Evolutionary conservation across 1,140 invertebrate species (phyloP).

Genomic region (Cydia amplana): DNA sequence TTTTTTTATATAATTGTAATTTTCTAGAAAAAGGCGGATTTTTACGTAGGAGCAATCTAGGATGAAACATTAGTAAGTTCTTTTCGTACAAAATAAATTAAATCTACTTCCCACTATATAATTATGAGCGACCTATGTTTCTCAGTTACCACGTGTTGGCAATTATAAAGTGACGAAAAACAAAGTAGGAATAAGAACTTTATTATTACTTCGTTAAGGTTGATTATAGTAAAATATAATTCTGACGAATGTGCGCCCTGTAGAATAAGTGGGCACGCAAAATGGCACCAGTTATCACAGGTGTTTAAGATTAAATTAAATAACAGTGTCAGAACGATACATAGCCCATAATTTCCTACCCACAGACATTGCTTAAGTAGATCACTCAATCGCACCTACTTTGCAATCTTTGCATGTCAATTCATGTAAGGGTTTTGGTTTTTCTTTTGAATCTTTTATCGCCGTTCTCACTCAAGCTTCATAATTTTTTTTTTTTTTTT

Average conservation of each 20-base stretch:
- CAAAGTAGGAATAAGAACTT: neutral
- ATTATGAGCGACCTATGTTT: too few relatives aligned
- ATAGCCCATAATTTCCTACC: neutral
- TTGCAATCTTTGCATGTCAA: too few relatives aligned
- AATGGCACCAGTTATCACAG: neutral
- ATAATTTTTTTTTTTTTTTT: too few relatives aligned
- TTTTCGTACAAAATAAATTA: too few relatives aligned
- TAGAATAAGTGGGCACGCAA: neutral
- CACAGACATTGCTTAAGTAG: neutral
- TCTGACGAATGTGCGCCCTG: neutral
- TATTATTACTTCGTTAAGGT: neutral
- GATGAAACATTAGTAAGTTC: too few relatives aligned
- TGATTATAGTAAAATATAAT: neutral
- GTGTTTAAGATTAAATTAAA: neutral
- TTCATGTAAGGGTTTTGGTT: too few relatives aligned
- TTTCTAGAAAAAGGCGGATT: too few relatives aligned
- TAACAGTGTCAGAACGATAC: neutral
- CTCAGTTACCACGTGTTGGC: neutral
- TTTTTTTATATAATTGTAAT: too few relatives aligned
- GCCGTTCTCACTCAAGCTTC: too few relatives aligned
- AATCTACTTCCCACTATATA: too few relatives aligned
- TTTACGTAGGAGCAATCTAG: too few relatives aligned
- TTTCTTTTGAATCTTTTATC: too few relatives aligned
- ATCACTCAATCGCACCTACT: neutral
- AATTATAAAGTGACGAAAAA: neutral